A percentile compares a stretch with the other conserved stretches of the same genome.
Evolutionary conservation across 2,113 vertebrate species (phyloP).

Genomic region (Thalassarche chlororhynchos): DNA sequence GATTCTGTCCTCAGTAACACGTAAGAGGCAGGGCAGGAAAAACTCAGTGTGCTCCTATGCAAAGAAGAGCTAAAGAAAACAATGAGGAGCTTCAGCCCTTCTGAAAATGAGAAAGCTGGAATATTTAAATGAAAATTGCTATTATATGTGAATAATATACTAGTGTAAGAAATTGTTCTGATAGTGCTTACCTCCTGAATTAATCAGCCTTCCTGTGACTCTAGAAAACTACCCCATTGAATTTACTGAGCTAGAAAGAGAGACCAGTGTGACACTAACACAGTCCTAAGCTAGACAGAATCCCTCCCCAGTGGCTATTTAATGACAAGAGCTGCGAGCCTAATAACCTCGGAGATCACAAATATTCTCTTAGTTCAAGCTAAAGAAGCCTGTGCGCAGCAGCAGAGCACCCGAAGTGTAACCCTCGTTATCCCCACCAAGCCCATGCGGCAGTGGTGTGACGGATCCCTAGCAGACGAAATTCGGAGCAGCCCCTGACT

Average conservation of each 20-base stretch:
- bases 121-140: background rate
- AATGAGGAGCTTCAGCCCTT: background rate
- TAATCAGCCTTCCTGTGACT: background rate
- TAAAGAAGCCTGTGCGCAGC: background rate
- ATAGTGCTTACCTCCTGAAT: background rate
- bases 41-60: background rate
- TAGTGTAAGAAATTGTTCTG: background rate
- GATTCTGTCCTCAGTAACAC: background rate
- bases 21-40: background rate
- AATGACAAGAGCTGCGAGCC: background rate
- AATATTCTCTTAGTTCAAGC: background rate
- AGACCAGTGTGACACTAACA: background rate
- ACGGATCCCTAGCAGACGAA: background rate
- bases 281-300: background rate
- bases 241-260: background rate
- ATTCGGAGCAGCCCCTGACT: background rate
- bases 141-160: background rate
- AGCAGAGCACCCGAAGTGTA: background rate
- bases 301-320: background rate
- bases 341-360: background rate
- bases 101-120: background rate
- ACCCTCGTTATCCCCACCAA: background rate
- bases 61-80: background rate
- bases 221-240: background rate
- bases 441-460: background rate